phyloP scores from a whole-genome alignment of 2,797 vertebrate genomes.

The Syndactyla subalaris region DNA sequence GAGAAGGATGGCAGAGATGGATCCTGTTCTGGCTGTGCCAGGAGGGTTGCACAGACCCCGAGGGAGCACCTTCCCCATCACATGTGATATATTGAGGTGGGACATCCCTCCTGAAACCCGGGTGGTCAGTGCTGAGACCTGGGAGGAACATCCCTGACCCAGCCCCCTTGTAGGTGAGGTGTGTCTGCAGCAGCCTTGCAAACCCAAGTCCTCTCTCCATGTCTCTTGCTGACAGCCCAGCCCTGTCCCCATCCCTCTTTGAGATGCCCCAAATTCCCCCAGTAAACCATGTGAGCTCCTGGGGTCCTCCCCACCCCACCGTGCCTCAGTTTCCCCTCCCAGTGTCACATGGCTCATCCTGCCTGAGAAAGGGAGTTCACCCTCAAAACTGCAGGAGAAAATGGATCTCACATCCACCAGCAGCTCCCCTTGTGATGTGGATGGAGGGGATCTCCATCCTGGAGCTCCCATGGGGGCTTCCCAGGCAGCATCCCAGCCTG shows the following conservation, averaged over 20 bases:
- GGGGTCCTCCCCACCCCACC: accelerated
- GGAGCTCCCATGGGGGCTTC: accelerated
- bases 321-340: neutral
- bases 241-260: neutral
- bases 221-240: neutral
- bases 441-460: neutral
- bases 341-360: neutral
- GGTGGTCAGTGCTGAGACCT: accelerated
- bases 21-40: accelerated
- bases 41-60: neutral
- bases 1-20: neutral
- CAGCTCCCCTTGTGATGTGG: neutral
- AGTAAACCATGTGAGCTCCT: accelerated
- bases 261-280: neutral
- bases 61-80: neutral
- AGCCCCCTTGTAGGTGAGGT: accelerated
- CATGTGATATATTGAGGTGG: too few relatives aligned
- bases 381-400: neutral
- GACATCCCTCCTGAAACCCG: neutral
- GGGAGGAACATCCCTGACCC: neutral
- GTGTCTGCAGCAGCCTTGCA: neutral
- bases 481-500: neutral
- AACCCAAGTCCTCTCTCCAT: neutral
- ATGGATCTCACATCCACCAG: accelerated
- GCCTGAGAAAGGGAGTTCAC: neutral